Percentiles rank a stretch among this genome's conserved stretches.
phyloP scores from a whole-genome alignment of 2,113 vertebrate species.

The Tragelaphus buxtoni region DNA sequence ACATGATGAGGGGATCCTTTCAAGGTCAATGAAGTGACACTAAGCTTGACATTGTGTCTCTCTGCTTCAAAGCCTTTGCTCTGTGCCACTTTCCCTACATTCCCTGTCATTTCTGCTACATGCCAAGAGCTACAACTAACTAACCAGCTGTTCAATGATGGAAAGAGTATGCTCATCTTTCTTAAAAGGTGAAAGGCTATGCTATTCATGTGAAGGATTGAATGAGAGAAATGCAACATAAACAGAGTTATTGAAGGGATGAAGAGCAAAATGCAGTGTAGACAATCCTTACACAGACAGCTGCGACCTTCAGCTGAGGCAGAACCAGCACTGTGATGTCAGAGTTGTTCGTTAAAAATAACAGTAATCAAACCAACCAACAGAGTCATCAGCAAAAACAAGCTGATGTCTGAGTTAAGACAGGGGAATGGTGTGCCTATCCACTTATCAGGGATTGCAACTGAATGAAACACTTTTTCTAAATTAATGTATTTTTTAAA shows the following conservation, averaged over 20 bases:
- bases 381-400: background rate
- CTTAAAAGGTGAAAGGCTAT: background rate
- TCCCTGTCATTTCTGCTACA: background rate
- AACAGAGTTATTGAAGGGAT: background rate
- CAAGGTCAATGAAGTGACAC: background rate
- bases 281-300: background rate
- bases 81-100: background rate
- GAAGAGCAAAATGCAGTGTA: background rate
- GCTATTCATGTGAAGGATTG: background rate
- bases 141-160: background rate
- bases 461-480: background rate
- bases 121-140: background rate
- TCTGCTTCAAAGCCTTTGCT: background rate
- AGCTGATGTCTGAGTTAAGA: background rate
- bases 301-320: background rate
- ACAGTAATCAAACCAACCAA: background rate
- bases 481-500: background rate
- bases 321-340: background rate
- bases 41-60: background rate
- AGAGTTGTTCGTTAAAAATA: background rate
- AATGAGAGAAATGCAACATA: background rate
- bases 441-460: accelerated
- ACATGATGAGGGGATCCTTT: background rate
- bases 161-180: background rate
- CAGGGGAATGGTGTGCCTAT: background rate